Evolutionary conservation across 2,797 vertebrate genomes (phyloP), one percentile per base, ranked within the genome.

Genomic region (Schizothorax lantsangensis): DNA sequence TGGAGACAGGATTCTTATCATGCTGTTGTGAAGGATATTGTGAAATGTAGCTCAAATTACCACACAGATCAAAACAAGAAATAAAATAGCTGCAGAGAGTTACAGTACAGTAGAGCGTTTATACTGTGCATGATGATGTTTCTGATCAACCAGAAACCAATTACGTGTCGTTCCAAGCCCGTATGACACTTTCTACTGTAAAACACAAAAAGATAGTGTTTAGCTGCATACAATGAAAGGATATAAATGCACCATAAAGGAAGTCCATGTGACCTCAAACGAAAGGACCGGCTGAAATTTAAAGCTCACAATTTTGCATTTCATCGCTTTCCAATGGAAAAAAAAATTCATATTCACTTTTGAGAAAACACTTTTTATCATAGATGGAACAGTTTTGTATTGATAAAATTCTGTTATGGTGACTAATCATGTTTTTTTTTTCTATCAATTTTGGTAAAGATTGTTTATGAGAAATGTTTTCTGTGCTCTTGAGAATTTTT

Each of bases 1-100:
- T 59, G 47, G 73, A 69, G 86, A 78, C 78, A 26, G 43, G 57
- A 80, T 77, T 80, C 62, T 86, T 86, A 81, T 84, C 33, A 17
- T 4, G 7, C 36, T 77, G 77, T 68, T 75, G 6, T 49, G 43
- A 36, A 81, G 49, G 77, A 85, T 69, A 68, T 79, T 57, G 75
- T 57, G 83, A 79, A 84, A 54, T 26, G 59, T 49, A 78, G 83
- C 19, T 79, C 36, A 33, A 19, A 71, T 79, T 79, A 79, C 64
- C 84, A 2, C 75, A 45, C n/a, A 0, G 75, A 79, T 43, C 74
- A 69, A 71, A 85, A 85, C 84, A 79, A 54, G 36, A 57, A 77
- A 57, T 57, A 3, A 54, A 77, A 8, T 19, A 2, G 17, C 36
- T 30, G 17, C 81, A 57, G 38, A 57, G 52, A 62, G 10, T n/a